Base-by-base conservation (phyloP, 2,113 vertebrate genomes). In the Lampris megalopsis region DNA sequence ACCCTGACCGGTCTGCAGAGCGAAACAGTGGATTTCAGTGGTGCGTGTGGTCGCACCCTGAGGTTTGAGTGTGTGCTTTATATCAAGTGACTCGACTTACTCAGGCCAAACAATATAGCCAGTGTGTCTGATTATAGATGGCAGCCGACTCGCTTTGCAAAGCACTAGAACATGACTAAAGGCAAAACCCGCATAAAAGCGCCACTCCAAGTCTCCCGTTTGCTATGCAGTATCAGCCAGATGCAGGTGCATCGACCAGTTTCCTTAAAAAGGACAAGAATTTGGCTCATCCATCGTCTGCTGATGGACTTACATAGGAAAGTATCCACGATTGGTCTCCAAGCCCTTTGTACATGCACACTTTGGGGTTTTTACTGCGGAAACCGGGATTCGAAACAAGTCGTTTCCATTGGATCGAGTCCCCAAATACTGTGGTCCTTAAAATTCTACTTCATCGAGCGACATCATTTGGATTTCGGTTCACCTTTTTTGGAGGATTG, bases 21-120 rank as follows among this genome's bases (percentile, higher is more conserved):
- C 24, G 81, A 91, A 87, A 84, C 78, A 74, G 48, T 83, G 68
- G 83, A 63, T 84, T 86, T 81, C 69, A 66, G 81, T 69, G 53
- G 63, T 73, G 41, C 48, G 58, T 77, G 42, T 70, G 38, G 68
- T 66, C 62, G 64, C 76, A 56, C 65, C 75, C 71, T 52, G 3
- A 6, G 38, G 40, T 62, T 77, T 68, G 71, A 84, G 80, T 53
- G 59, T 73, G 75, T 66, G 75, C 72, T 78, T 84, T 67, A 80
- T 74, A 82, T 90, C 90, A 91, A 86, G 90, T 90, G 88, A 88
- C 88, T 88, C 83, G 70, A 88, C 88, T 90, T 92, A 91, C 81
- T 83, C 74, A 75, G 81, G 76, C 78, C 77, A 82, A 87, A 89
- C 85, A 91, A 88, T 88, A 76, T 79, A 13, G 70, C 40, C 88